Percentiles rank a stretch among this genome's conserved stretches.
phyloP scores from a whole-genome alignment of 2,888 invertebrate species.

The Prosapia bicincta region DNA sequence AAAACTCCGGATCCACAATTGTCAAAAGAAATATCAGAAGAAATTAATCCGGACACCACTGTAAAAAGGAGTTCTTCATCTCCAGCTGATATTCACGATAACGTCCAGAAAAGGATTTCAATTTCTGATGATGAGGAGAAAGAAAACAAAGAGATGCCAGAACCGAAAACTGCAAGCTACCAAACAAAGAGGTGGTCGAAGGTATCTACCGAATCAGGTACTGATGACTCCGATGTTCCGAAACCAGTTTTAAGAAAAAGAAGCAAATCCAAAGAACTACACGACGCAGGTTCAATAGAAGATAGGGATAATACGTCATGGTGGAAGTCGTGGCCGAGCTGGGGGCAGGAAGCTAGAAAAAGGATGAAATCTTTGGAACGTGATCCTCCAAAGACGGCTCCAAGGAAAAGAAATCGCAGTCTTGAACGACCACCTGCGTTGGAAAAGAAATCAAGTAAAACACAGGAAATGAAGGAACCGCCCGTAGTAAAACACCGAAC shows the following conservation, averaged over 20 bases:
- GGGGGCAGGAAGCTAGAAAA: constrained; percentile 9
- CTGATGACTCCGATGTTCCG: not conserved
- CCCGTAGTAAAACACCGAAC: constrained; percentile 41
- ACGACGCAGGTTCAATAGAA: constrained; percentile 2
- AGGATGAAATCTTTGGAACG: constrained; percentile 26
- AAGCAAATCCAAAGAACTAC: constrained; percentile 12
- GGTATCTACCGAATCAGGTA: constrained; percentile 6
- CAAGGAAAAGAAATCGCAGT: constrained; percentile 37
- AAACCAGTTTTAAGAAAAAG: constrained; percentile 22
- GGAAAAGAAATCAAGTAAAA: constrained; percentile 38
- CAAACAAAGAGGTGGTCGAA: constrained; percentile 21
- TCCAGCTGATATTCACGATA: constrained; percentile 24
- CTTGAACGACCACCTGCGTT: constrained; percentile 31
- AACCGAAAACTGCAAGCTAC: not conserved
- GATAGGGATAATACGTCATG: constrained; percentile 21
- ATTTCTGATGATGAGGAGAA: constrained; percentile 27
- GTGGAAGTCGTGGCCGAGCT: constrained; percentile 29
- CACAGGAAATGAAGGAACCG: constrained; percentile 44
- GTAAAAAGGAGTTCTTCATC: constrained; percentile 32
- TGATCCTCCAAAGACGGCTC: constrained; percentile 13
- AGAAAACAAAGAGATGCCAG: constrained; percentile 4
- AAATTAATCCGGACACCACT: constrained; percentile 41
- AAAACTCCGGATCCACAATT: constrained; percentile 41
- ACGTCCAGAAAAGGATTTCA: constrained; percentile 14
- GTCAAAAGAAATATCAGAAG: constrained; percentile 44